Evolutionary conservation across 1,140 invertebrate genomes (phyloP).

Genomic region (Sitophilus oryzae): DNA sequence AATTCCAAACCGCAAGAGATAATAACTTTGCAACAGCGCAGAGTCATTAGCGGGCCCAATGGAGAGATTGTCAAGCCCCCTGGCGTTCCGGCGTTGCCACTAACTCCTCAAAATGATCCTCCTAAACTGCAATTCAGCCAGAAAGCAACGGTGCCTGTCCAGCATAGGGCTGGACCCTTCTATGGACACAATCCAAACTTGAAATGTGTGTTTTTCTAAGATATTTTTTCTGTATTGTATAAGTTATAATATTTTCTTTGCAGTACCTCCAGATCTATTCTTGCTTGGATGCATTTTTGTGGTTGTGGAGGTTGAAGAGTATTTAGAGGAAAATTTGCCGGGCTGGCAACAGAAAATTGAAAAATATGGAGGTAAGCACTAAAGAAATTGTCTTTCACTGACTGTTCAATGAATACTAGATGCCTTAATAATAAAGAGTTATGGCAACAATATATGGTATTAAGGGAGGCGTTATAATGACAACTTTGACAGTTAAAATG

Average conservation of each 20-base stretch:
- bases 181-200: conserved; percentile 82
- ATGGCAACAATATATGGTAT: too few relatives aligned
- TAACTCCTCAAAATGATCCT: conserved; percentile 30
- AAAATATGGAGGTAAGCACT: conserved; percentile 69
- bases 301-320: conserved; percentile 51
- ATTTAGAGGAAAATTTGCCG: conserved; percentile 54
- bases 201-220: conserved; percentile 52
- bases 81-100: conserved; percentile 27
- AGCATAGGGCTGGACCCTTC: conserved; percentile 56
- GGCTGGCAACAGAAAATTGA: conserved; percentile 79
- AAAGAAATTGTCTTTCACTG: too few relatives aligned
- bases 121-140: conserved; percentile 50
- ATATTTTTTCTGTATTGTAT: conserved; percentile 2
- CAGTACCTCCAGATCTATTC: conserved; percentile 82
- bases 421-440: too few relatives aligned
- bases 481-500: too few relatives aligned
- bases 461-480: too few relatives aligned
- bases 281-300: conserved; percentile 87
- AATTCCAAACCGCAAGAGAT: conserved; percentile 44
- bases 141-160: conserved; percentile 42
- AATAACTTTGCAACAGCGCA: conserved; percentile 43
- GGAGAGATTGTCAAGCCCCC: conserved; percentile 38
- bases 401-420: too few relatives aligned
- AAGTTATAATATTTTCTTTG: conserved; percentile 40
- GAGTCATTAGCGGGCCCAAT: conserved; percentile 38